Conservation (phyloP, 2,888 invertebrate genomes). For the Tridacna crocea region DNA sequence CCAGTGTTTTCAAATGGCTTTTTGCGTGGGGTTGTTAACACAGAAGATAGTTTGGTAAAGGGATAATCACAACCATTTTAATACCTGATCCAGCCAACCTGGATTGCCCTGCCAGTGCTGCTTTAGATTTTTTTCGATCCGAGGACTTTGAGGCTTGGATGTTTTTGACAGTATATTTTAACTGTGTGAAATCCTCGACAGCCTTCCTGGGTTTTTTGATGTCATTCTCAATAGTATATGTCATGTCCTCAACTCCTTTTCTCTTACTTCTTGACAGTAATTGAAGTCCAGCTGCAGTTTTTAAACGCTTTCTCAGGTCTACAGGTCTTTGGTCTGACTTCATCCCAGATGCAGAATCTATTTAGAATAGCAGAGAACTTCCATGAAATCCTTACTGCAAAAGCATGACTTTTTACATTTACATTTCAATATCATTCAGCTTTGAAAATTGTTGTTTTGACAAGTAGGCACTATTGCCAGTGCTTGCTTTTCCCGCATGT, state of each 20-base stretch:
- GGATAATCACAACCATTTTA: not conserved
- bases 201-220: slow-evolving; percentile 35
- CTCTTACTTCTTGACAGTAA: slow-evolving; percentile 57
- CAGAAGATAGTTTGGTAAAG: not conserved
- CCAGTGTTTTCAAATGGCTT: not conserved
- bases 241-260: slow-evolving; percentile 58
- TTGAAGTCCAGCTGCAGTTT: slow-evolving; percentile 59
- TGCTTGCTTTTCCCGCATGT: too few species aligned
- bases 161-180: slow-evolving; percentile 59
- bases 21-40: not conserved
- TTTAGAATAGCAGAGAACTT: too few species aligned
- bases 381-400: too few species aligned
- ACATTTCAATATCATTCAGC: too few species aligned
- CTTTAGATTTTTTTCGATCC: slow-evolving; percentile 36
- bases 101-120: slow-evolving; percentile 24
- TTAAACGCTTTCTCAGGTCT: slow-evolving; percentile 56
- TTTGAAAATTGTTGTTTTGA: too few species aligned
- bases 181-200: slow-evolving; percentile 36
- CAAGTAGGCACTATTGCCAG: too few species aligned
- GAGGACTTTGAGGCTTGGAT: slow-evolving; percentile 37
- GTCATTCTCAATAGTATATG: slow-evolving; percentile 59
- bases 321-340: slow-evolving; percentile 47
- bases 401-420: too few species aligned
- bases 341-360: slow-evolving; percentile 40
- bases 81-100: slow-evolving; percentile 31